Conservation (phyloP, 2,113 vertebrate genomes). For the Actenoides hombroni region DNA sequence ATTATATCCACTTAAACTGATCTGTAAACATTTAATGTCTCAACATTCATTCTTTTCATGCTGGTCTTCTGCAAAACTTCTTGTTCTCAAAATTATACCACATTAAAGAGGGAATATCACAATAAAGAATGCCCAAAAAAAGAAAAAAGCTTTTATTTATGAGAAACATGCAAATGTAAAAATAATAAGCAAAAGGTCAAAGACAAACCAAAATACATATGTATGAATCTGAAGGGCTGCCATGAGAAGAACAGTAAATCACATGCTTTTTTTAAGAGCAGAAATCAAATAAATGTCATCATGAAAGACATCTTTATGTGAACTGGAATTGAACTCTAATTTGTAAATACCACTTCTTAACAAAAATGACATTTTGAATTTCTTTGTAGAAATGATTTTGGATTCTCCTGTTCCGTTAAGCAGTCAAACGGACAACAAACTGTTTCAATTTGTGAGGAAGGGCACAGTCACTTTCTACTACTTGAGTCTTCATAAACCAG, state of each 20-base stretch:
- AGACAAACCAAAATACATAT: slow-evolving; percentile 68
- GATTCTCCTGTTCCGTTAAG: not conserved
- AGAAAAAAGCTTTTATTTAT: slow-evolving; percentile 35
- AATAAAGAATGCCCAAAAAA: slow-evolving; percentile 60
- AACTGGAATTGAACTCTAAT: slow-evolving; percentile 58
- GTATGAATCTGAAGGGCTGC: slow-evolving; percentile 27
- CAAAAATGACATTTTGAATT: slow-evolving; percentile 26
- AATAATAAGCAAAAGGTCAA: slow-evolving; percentile 61
- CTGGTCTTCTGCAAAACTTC: slow-evolving; percentile 64
- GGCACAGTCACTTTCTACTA: not conserved
- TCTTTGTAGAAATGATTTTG: slow-evolving; percentile 15
- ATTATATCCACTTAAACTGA: slow-evolving; percentile 75
- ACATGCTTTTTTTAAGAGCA: slow-evolving; percentile 36
- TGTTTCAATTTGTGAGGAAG: not conserved
- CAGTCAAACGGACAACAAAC: not conserved
- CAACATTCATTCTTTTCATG: slow-evolving; percentile 65
- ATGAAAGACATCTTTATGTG: slow-evolving; percentile 64
- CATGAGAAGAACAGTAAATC: slow-evolving; percentile 48
- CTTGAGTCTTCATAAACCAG: not conserved
- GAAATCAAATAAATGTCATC: slow-evolving; percentile 59
- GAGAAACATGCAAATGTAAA: slow-evolving; percentile 64
- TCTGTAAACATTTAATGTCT: slow-evolving; percentile 75
- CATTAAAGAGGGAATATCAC: slow-evolving; percentile 69
- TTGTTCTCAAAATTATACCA: slow-evolving; percentile 67
- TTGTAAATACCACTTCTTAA: slow-evolving; percentile 51